Evolutionary conservation across 2,888 invertebrate species (phyloP).

Genomic region (Phlogophora meticulosa): DNA sequence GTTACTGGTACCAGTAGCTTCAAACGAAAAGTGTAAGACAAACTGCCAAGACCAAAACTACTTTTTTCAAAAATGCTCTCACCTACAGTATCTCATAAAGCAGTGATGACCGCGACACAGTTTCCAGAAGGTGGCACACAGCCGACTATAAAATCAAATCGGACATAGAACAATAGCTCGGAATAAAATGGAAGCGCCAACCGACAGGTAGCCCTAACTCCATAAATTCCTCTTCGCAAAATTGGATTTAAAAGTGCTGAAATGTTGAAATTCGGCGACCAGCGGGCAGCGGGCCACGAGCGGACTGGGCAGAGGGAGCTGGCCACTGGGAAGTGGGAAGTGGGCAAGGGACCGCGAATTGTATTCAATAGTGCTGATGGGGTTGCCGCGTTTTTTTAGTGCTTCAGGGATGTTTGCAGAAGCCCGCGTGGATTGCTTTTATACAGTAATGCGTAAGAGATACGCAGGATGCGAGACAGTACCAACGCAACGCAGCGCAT

Average conservation of each 20-base stretch:
- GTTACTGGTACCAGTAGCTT: too few relatives aligned
- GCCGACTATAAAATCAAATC: slow-evolving; percentile 21
- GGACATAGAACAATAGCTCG: slow-evolving; percentile 48
- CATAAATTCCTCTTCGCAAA: slow-evolving; percentile 68
- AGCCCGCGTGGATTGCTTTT: too few relatives aligned
- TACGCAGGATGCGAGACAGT: too few relatives aligned
- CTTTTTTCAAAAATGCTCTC: too few relatives aligned
- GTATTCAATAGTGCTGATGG: too few relatives aligned
- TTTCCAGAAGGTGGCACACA: slow-evolving; percentile 9
- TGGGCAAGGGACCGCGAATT: slow-evolving; percentile 31
- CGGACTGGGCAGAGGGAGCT: neutral
- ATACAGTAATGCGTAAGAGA: too few relatives aligned
- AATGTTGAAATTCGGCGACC: slow-evolving; percentile 58
- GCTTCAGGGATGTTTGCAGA: too few relatives aligned
- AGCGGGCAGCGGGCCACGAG: slow-evolving; percentile 38
- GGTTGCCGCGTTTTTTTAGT: too few relatives aligned
- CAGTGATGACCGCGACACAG: neutral
- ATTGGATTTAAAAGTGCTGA: slow-evolving; percentile 74
- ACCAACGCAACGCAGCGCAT: too few relatives aligned
- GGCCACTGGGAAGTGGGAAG: slow-evolving; percentile 8
- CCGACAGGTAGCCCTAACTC: slow-evolving; percentile 59
- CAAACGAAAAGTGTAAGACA: too few relatives aligned
- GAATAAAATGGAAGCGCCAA: slow-evolving; percentile 46
- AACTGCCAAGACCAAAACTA: too few relatives aligned
- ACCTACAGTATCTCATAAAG: neutral